Conservation (phyloP, 2,797 vertebrate species). For the Melanotaenia boesemani region DNA sequence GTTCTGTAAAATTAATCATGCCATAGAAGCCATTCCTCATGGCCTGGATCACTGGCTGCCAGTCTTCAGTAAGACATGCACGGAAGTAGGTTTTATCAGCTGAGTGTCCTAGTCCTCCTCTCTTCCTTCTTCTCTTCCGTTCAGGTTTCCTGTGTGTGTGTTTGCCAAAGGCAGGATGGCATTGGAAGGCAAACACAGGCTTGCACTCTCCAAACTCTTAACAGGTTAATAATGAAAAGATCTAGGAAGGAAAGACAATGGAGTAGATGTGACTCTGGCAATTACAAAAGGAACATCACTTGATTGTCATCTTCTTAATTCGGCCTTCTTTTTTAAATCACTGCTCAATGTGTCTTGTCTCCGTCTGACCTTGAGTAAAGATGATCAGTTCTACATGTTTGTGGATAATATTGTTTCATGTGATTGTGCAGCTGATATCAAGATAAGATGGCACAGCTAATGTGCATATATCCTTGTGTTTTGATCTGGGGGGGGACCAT, state of each 20-base stretch:
- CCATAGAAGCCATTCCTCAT: constrained; percentile 36
- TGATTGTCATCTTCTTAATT: constrained; percentile 5
- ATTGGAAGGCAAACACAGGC: constrained; percentile 8
- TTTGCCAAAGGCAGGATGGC: constrained; percentile 12
- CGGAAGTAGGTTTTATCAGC: constrained; percentile 70
- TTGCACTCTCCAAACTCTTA: constrained; percentile 13
- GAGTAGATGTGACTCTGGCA: constrained; percentile 5
- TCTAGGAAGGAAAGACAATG: neutral
- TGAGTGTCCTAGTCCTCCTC: constrained; percentile 29
- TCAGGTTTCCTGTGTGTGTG: constrained; percentile 32
- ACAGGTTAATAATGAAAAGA: constrained; percentile 14
- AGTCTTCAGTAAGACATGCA: constrained; percentile 50
- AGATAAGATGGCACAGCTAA: constrained; percentile 31
- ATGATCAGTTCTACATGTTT: constrained; percentile 25
- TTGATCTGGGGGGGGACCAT: constrained; percentile 62
- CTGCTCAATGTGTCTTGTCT: neutral
- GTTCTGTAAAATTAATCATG: constrained; percentile 35
- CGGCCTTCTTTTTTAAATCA: neutral
- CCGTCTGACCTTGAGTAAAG: constrained; percentile 4
- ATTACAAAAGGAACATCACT: neutral
- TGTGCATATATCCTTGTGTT: constrained; percentile 65
- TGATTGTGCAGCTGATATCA: constrained; percentile 20
- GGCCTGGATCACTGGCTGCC: constrained; percentile 35
- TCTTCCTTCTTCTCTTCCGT: constrained; percentile 12
- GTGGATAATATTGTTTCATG: constrained; percentile 19